Conservation (phyloP, 2,797 vertebrate species). For the Hypotaenidia philippensis region DNA sequence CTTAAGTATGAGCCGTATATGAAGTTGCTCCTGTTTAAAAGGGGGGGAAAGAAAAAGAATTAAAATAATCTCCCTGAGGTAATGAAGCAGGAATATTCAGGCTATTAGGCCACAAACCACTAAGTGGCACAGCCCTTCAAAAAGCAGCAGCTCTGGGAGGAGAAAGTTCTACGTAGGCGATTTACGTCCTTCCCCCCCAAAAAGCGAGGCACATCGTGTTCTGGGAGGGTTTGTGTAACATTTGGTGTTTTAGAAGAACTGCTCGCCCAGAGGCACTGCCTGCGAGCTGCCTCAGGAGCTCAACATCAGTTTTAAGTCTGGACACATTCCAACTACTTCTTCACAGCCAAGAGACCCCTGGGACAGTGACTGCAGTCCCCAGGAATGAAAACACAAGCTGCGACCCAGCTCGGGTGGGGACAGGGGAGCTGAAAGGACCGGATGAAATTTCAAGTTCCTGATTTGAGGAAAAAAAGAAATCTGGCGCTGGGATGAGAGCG, state of each 20-base stretch:
- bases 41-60: background rate
- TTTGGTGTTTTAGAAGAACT: background rate
- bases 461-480: background rate
- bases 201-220: background rate
- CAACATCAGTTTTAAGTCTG: background rate
- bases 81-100: background rate
- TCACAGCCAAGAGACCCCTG: background rate
- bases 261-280: background rate
- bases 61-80: background rate
- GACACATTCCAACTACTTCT: background rate
- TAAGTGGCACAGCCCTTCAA: background rate
- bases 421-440: background rate
- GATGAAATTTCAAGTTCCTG: background rate
- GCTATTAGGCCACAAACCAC: background rate
- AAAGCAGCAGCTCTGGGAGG: background rate
- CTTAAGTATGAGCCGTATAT: conserved; percentile 96
- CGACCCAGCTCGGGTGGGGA: background rate
- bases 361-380: background rate
- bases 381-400: background rate
- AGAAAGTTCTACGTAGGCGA: background rate
- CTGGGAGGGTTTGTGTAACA: background rate
- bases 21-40: conserved; percentile 92
- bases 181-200: background rate
- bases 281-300: background rate
- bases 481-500: background rate